Conservation (phyloP, 2,797 vertebrate genomes). For the Coracias cyanogaster region DNA sequence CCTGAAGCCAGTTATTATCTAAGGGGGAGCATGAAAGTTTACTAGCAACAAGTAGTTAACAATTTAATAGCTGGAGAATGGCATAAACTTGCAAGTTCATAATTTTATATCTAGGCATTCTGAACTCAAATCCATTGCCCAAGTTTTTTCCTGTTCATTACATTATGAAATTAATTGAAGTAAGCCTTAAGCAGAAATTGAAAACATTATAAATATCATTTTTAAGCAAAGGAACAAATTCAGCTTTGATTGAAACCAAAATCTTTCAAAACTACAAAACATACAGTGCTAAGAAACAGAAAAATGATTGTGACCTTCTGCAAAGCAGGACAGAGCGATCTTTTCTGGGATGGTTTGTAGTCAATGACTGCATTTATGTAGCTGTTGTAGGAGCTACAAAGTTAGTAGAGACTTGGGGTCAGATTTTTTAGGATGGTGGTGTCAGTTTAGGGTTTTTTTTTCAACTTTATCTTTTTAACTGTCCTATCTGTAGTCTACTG, state of each 20-base stretch:
- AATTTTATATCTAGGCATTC: neutral
- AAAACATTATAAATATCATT: neutral
- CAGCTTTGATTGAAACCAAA: neutral
- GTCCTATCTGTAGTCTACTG: neutral
- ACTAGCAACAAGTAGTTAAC: neutral
- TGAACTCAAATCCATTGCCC: neutral
- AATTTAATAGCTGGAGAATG: neutral
- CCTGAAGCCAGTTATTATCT: neutral
- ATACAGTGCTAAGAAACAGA: neutral
- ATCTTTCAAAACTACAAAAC: neutral
- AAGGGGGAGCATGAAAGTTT: neutral
- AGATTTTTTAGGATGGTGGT: fast-evolving
- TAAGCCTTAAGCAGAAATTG: neutral
- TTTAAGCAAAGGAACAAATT: neutral
- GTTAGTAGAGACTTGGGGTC: neutral
- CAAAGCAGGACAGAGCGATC: neutral
- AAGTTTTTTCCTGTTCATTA: neutral
- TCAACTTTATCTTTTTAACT: neutral
- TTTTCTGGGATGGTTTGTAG: neutral
- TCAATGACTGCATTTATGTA: neutral
- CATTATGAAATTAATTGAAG: neutral
- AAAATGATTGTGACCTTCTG: neutral
- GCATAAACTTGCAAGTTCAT: neutral
- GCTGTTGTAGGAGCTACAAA: neutral
- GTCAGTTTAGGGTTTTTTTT: neutral